Evolutionary conservation across 2,113 vertebrate species (phyloP).

Genomic region (Brienomyrus longianalis): DNA sequence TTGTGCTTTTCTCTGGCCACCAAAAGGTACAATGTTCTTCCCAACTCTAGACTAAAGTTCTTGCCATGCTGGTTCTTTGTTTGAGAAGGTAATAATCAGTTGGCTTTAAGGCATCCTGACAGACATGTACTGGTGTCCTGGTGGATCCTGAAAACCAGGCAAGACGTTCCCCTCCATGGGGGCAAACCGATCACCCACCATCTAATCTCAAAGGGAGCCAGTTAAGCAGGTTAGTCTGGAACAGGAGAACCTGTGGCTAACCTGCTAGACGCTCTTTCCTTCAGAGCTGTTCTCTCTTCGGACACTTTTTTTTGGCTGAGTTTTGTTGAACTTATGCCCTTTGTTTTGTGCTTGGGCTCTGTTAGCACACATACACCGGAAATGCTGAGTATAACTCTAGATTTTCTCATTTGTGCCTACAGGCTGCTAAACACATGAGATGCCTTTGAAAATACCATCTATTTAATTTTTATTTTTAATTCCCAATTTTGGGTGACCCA

Average conservation of each 20-base stretch:
- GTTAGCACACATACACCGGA: background rate
- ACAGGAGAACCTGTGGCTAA: background rate
- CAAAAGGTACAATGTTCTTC: background rate
- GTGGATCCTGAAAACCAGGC: background rate
- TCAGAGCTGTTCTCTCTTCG: background rate
- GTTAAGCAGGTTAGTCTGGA: background rate
- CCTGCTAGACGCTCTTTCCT: background rate
- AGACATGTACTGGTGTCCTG: background rate
- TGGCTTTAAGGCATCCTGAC: background rate
- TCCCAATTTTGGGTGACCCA: background rate
- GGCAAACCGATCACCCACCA: background rate
- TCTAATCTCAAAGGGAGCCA: background rate
- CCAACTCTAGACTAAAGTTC: background rate
- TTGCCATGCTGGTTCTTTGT: background rate
- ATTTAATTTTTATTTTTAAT: background rate
- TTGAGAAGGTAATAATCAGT: background rate
- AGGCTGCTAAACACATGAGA: conserved; percentile 11
- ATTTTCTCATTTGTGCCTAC: background rate
- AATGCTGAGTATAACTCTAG: background rate
- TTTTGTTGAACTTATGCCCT: background rate
- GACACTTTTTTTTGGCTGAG: background rate
- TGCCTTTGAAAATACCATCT: conserved; percentile 28
- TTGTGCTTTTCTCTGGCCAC: background rate
- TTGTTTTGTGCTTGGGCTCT: background rate
- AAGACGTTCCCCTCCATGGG: background rate